These are phyloP conservation scores for Halcyon smyrnensis DNA, from an alignment of 2,797 vertebrate genomes.

Conservation along the genomic window DNA sequence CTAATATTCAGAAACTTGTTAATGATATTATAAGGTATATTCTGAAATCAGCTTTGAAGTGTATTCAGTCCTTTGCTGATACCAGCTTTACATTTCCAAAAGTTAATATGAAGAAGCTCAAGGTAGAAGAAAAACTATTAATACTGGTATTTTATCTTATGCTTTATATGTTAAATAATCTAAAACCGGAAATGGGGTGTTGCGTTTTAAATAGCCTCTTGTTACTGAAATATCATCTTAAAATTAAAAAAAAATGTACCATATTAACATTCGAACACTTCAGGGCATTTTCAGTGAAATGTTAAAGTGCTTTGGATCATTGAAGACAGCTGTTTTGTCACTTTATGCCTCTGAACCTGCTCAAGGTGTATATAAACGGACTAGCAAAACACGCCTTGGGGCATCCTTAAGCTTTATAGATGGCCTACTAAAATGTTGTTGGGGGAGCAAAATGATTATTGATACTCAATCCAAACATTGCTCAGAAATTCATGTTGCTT, in stretches of 20 bases:
- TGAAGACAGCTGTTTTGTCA: conserved; percentile 25
- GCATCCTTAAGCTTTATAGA: conserved; percentile 44
- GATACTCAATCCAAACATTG: conserved; percentile 5
- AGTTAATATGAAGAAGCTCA: not conserved
- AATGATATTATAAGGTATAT: not conserved
- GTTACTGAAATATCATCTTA: not conserved
- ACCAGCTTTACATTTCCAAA: not conserved
- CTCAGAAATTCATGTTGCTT: conserved; percentile 23
- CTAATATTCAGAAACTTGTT: not conserved
- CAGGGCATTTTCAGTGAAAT: conserved; percentile 38
- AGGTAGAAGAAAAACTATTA: not conserved
- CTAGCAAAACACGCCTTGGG: conserved; percentile 26
- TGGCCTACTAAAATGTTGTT: conserved; percentile 39
- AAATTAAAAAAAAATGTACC: conserved; percentile 47
- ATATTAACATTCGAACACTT: conserved; percentile 19
- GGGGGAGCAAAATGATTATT: conserved; percentile 30
- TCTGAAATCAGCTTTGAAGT: not conserved
- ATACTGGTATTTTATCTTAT: not conserved
- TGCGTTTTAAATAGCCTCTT: not conserved
- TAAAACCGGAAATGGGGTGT: not conserved
- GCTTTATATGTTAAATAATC: not conserved
- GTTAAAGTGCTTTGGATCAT: conserved; percentile 34
- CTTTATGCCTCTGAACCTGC: conserved; percentile 15
- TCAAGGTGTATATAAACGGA: conserved; percentile 12
- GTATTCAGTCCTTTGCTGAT: not conserved